phyloP scores from a whole-genome alignment of 2,797 vertebrate species.

The Peromyscus melanophrys region DNA sequence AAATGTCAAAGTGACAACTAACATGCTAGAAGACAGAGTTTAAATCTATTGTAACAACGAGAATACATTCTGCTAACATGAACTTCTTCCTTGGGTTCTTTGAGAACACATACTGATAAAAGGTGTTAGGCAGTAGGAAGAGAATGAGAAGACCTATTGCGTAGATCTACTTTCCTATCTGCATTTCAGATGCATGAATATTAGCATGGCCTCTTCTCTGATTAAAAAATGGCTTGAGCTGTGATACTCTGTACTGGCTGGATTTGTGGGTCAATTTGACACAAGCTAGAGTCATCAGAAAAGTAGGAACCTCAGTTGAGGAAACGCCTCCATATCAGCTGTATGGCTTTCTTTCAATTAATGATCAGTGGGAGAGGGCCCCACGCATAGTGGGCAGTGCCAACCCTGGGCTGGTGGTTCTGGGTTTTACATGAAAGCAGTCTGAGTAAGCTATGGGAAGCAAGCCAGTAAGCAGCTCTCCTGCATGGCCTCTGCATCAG shows the following conservation, averaged over 20 bases:
- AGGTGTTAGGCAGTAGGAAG: neutral
- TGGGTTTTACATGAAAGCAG: neutral
- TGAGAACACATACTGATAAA: neutral
- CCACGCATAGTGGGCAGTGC: neutral
- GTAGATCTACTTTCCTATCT: neutral
- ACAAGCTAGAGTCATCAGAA: neutral
- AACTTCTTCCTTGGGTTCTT: neutral
- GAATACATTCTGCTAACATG: neutral
- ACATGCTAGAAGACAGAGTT: neutral
- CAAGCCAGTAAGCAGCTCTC: neutral
- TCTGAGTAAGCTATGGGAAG: neutral
- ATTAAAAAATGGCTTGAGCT: neutral
- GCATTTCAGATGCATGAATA: neutral
- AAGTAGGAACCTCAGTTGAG: neutral
- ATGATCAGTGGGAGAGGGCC: neutral
- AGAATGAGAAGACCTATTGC: neutral
- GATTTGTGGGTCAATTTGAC: neutral
- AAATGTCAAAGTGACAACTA: neutral
- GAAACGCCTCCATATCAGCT: neutral
- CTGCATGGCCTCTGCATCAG: neutral
- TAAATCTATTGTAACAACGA: neutral
- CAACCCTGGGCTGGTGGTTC: neutral
- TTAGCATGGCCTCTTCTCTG: neutral
- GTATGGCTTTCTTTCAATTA: neutral
- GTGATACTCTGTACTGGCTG: neutral